Conservation (phyloP, 1,140 invertebrate genomes). For the Druon quercuslanigerum region DNA sequence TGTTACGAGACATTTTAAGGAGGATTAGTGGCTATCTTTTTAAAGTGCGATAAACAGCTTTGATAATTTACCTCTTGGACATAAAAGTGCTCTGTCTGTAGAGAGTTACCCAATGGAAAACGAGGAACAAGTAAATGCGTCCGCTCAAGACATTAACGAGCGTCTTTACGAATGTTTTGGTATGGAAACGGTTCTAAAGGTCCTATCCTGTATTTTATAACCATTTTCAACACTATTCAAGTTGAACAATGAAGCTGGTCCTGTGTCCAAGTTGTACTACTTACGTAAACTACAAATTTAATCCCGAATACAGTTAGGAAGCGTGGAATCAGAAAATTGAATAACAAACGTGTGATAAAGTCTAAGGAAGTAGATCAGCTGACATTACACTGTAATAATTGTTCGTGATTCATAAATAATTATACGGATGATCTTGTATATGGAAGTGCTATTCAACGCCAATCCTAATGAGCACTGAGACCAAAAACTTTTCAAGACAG, state of each 20-base stretch:
- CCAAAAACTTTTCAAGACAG: not conserved
- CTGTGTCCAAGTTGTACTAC: not conserved
- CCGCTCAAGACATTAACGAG: not conserved
- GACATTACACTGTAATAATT: not conserved
- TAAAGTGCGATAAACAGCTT: no score
- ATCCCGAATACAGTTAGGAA: not conserved
- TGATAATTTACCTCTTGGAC: no score
- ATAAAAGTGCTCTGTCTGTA: no score
- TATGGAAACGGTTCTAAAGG: not conserved
- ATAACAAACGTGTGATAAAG: not conserved
- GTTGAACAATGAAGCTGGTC: not conserved
- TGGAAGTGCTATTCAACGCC: not conserved
- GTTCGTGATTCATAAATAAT: not conserved
- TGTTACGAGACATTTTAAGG: no score
- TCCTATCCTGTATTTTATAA: not conserved
- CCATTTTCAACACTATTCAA: not conserved
- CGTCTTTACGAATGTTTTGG: not conserved
- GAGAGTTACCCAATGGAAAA: not conserved
- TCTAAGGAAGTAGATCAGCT: not conserved
- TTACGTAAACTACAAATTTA: not conserved
- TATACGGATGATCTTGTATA: not conserved
- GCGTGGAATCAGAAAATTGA: not conserved
- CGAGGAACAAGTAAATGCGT: not conserved
- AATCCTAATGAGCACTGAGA: not conserved
- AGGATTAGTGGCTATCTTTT: no score